Base-by-base conservation (phyloP, 2,888 invertebrate species). In the Globia sparganii region DNA sequence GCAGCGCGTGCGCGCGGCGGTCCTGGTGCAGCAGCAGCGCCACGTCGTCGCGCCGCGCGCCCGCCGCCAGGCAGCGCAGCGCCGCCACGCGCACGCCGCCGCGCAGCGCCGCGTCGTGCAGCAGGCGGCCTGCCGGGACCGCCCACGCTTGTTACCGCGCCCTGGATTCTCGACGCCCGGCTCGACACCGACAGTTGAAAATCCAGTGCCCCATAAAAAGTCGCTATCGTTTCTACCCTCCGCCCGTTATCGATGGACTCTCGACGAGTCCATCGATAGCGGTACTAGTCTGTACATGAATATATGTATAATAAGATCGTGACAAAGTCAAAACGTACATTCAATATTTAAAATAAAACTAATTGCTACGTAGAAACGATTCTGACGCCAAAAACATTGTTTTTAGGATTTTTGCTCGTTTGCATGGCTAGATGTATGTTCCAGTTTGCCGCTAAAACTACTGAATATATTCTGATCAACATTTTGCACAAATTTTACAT, bases 11-110 rank as follows among this genome's bases (percentile, higher is more conserved):
- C 40, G 31, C 2, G 84, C 98, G 97, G 81, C 99, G 97, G 95
- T 99, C 99, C 96, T 99, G 99, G 94, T 99, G 99, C 90, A 99
- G 95, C 87, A 99, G 97, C 86, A 99, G 97, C 90, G 99, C 98
- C 77, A 99, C 98, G 94, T 99, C 99, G 90, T 99, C 99, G 90
- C 99, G 98, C 73, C 98, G 97, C 58, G 99, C 99, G 4, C 98
- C 98, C 81, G 97, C 97, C 28, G 98, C 97, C 89, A 99, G 95
- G 79, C 98, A 97, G 87, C 98, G 98, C 88, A 98, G 96, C 88
- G 97, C 95, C 83, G 97, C 97, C 88, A 97, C 97, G 88, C 98
- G 97, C 58, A 97, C 97, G 97, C 97, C 25, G 96, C 94, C 8
- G 25, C 97, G 21, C 13, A 53, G 94, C 21, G 96, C 94, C 80